phyloP scores from a whole-genome alignment of 2,888 invertebrate species.

The Vesta saturnalis region DNA sequence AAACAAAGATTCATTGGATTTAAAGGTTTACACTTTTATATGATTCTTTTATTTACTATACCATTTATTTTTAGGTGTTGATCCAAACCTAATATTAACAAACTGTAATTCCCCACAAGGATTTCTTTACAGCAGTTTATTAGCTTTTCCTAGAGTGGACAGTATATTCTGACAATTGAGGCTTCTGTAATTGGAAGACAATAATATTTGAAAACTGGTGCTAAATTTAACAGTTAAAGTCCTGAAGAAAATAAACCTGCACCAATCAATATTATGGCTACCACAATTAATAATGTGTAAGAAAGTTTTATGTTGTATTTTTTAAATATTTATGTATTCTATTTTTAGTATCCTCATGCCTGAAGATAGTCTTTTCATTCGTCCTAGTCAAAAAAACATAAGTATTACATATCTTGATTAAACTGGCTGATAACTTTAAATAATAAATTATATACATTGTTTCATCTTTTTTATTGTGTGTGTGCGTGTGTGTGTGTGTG shows the following conservation, averaged over 20 bases:
- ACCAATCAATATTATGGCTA: conserved; percentile 58
- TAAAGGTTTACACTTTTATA: conserved; percentile 50
- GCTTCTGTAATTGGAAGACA: conserved; percentile 86
- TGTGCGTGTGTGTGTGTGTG: too few relatives aligned
- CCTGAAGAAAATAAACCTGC: conserved; percentile 68
- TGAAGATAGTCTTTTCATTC: conserved; percentile 56
- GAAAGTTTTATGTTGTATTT: conserved; percentile 30
- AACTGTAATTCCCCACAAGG: conserved; percentile 88
- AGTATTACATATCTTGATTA: too few relatives aligned
- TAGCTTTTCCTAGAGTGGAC: conserved; percentile 75
- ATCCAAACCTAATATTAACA: conserved; percentile 69
- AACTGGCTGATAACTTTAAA: too few relatives aligned
- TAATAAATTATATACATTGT: too few relatives aligned
- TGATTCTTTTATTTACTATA: not conserved
- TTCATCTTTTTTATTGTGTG: too few relatives aligned
- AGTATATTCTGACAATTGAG: conserved; percentile 82
- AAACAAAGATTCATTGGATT: conserved; percentile 56
- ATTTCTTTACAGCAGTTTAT: conserved; percentile 92
- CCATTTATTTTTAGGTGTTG: conserved; percentile 54
- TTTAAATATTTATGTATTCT: conserved; percentile 2
- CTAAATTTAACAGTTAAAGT: conserved; percentile 82
- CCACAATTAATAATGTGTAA: conserved; percentile 60
- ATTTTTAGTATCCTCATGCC: conserved; percentile 59
- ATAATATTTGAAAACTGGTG: conserved; percentile 90
- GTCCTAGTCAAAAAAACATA: conserved; percentile 55